These are phyloP conservation scores for Alosa alosa DNA, from an alignment of 2,113 vertebrate species.

Conservation along the genomic window DNA sequence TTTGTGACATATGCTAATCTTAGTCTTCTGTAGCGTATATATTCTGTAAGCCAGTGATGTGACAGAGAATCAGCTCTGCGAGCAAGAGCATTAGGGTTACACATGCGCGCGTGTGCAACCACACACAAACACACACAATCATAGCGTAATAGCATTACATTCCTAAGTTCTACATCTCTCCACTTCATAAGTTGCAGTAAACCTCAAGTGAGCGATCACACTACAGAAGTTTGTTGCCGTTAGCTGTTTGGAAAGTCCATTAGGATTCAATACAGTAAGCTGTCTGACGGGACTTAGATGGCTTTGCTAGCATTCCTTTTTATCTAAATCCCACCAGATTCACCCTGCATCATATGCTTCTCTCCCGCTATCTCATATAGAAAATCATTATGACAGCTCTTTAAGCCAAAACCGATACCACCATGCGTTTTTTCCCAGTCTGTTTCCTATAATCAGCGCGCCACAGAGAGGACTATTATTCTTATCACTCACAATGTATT, in stretches of 20 bases:
- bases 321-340: slow-evolving; percentile 1
- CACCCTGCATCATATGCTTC: neutral
- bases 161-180: neutral
- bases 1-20: neutral
- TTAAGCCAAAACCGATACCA: neutral
- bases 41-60: neutral
- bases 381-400: neutral
- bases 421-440: neutral
- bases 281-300: neutral
- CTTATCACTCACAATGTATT: neutral
- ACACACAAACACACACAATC: neutral
- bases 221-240: neutral
- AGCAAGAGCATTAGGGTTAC: neutral
- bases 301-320: neutral
- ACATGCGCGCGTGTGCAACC: too few relatives aligned
- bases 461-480: neutral
- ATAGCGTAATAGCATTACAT: neutral
- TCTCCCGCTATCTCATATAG: neutral
- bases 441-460: neutral
- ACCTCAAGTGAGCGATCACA: neutral
- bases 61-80: neutral
- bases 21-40: neutral
- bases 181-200: neutral
- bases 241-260: neutral
- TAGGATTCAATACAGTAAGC: slow-evolving; percentile 8